These are phyloP conservation scores for Muschampia plurimacula DNA, from an alignment of 2,888 invertebrate genomes.

Conservation along the genomic window DNA sequence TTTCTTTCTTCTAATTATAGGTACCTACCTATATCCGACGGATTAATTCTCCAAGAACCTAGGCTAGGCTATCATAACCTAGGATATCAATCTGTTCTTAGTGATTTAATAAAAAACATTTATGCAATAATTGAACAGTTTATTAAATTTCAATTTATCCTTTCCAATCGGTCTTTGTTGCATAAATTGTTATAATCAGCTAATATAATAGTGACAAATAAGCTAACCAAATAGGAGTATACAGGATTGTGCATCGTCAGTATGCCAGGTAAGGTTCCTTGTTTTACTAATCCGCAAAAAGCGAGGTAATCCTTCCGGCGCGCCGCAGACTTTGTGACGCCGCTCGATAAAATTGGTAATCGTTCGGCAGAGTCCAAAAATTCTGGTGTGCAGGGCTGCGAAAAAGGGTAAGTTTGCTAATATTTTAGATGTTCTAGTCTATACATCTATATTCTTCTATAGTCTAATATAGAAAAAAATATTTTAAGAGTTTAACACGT, in stretches of 20 bases:
- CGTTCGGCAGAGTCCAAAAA: slow-evolving; percentile 60
- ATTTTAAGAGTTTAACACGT: too few relatives aligned
- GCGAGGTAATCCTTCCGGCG: slow-evolving; percentile 77
- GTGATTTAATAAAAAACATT: neutral
- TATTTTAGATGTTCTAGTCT: neutral
- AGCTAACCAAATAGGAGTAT: slow-evolving; percentile 25
- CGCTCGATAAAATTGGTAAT: slow-evolving; percentile 72
- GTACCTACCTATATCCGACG: too few relatives aligned
- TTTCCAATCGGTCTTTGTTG: slow-evolving; percentile 21
- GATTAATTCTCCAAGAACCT: too few relatives aligned
- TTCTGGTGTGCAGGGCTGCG: slow-evolving; percentile 69
- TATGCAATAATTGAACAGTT: neutral
- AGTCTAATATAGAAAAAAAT: too few relatives aligned
- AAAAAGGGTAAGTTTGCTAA: neutral
- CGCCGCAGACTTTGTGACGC: slow-evolving; percentile 81
- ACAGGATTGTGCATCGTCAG: slow-evolving; percentile 19
- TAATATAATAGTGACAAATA: slow-evolving; percentile 33
- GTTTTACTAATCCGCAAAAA: slow-evolving; percentile 76
- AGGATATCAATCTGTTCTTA: too few relatives aligned
- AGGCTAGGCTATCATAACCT: too few relatives aligned
- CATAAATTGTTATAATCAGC: slow-evolving; percentile 27
- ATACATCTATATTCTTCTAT: too few relatives aligned
- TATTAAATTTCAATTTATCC: slow-evolving; percentile 12
- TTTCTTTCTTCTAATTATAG: neutral
- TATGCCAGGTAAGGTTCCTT: slow-evolving; percentile 61